These are phyloP conservation scores for Andrena flavipes DNA, from an alignment of 2,888 invertebrate genomes.

Conservation along the genomic window DNA sequence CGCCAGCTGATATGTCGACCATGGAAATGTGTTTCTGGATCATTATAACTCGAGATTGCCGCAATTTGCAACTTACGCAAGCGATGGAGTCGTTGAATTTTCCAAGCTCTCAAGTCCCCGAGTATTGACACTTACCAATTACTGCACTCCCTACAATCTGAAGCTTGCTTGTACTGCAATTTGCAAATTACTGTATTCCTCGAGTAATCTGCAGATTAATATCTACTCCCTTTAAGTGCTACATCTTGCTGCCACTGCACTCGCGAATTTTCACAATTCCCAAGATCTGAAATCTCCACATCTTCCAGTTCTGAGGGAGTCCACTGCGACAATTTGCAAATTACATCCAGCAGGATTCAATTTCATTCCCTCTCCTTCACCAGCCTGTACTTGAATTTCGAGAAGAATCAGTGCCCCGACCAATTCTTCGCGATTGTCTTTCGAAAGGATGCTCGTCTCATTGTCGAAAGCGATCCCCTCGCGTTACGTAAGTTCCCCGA, in stretches of 20 bases:
- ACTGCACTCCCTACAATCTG: not conserved
- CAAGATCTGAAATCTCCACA: not conserved
- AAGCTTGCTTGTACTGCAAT: not conserved
- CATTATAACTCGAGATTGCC: not conserved
- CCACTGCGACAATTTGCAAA: not conserved
- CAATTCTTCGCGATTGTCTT: not conserved
- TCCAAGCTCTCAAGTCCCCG: not conserved
- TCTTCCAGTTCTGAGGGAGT: not conserved
- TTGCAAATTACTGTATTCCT: not conserved
- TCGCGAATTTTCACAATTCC: not conserved
- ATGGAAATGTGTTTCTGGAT: not conserved
- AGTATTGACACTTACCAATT: not conserved
- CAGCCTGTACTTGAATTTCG: too few relatives aligned
- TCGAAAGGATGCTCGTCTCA: not conserved
- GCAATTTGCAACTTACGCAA: not conserved
- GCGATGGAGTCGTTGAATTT: too few relatives aligned
- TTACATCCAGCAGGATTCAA: not conserved
- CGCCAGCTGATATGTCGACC: not conserved
- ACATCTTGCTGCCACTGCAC: not conserved
- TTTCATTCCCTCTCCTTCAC: not conserved
- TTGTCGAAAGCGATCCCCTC: conserved; percentile 14
- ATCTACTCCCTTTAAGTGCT: not conserved
- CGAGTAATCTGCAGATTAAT: not conserved
- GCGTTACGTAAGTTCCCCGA: conserved; percentile 26
- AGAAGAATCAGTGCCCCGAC: not conserved